Evolutionary conservation across 2,888 invertebrate genomes (phyloP), one percentile per base, ranked within the genome.

Genomic region (Stomorhina lunata): DNA sequence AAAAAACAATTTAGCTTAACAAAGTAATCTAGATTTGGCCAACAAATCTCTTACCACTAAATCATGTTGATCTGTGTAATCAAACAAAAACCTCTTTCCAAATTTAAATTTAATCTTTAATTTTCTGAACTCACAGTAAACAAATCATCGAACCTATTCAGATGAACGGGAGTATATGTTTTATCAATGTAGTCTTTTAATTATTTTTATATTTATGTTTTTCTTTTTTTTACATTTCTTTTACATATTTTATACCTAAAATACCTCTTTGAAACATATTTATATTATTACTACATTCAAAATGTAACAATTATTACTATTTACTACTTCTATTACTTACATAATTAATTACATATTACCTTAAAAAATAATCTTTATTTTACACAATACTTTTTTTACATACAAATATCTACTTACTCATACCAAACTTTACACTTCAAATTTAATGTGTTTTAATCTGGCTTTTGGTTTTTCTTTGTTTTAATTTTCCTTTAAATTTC

Each of bases 141-240:
- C n/a, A n/a, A n/a, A n/a, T n/a, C n/a, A n/a, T n/a, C n/a, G n/a
- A n/a, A n/a, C n/a, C n/a, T n/a, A n/a, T n/a, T n/a, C n/a, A n/a
- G n/a, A n/a, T n/a, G n/a, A n/a, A n/a, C n/a, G n/a, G n/a, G n/a
- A n/a, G n/a, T n/a, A n/a, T 40, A 43, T 72, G 45, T 53, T 34
- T 43, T 61, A 37, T 40, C 20, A 25, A 34, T 66, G 50, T 73
- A 73, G 73, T 53, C 65, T 80, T 78, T 63, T 73, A 66, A 73
- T 57, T 80, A 32, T 57, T 29, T 17, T 34, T 57, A 32, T 68
- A 29, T 20, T 69, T 50, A 71, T 48, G 55, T 72, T 69, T 59
- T 69, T 76, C 55, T 65, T 90, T 90, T 77, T 61, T 80, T 84
- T 73, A n/a, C 57, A 66, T 76, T 84, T 84, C 71, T 80, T 82